Evolutionary conservation across 2,888 invertebrate genomes (phyloP).

Genomic region (Spisula solida): DNA sequence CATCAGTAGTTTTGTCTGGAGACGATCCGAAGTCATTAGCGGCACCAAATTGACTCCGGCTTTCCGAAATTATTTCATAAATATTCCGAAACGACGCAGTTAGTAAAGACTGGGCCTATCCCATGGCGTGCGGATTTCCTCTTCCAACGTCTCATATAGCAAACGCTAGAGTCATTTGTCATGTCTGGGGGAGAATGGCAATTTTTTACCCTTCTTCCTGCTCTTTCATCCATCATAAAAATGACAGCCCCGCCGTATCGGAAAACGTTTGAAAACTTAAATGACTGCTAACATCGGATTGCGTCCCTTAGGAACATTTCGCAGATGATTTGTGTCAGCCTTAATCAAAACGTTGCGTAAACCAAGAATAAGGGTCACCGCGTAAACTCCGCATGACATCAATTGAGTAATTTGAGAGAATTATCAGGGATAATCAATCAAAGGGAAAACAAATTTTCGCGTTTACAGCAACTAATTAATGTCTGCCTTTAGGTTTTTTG

Average conservation of each 20-base stretch:
- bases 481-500: slow-evolving; percentile 5
- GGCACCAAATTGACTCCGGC: slow-evolving; percentile 63
- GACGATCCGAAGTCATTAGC: slow-evolving; percentile 46
- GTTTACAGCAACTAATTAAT: slow-evolving; percentile 22
- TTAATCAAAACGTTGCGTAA: slow-evolving; percentile 55
- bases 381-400: slow-evolving; percentile 50
- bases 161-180: slow-evolving; percentile 53
- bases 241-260: slow-evolving; percentile 61
- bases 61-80: slow-evolving; percentile 63
- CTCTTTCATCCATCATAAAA: slow-evolving; percentile 59
- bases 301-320: slow-evolving; percentile 54
- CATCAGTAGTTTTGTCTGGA: slow-evolving; percentile 37
- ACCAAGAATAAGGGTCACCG: slow-evolving; percentile 57
- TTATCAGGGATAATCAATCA: slow-evolving; percentile 61
- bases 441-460: slow-evolving; percentile 25
- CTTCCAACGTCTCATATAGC: slow-evolving; percentile 51
- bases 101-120: slow-evolving; percentile 45
- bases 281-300: slow-evolving; percentile 61
- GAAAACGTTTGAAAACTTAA: slow-evolving; percentile 69
- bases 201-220: slow-evolving; percentile 61
- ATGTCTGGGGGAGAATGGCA: slow-evolving; percentile 51
- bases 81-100: slow-evolving; percentile 60
- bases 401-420: slow-evolving; percentile 48
- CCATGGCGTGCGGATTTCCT: slow-evolving; percentile 63
- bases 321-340: slow-evolving; percentile 55